Percentiles rank a stretch among this genome's conserved stretches.
Conservation (phyloP, 1,140 invertebrate species). For the Calliphora vicina region DNA sequence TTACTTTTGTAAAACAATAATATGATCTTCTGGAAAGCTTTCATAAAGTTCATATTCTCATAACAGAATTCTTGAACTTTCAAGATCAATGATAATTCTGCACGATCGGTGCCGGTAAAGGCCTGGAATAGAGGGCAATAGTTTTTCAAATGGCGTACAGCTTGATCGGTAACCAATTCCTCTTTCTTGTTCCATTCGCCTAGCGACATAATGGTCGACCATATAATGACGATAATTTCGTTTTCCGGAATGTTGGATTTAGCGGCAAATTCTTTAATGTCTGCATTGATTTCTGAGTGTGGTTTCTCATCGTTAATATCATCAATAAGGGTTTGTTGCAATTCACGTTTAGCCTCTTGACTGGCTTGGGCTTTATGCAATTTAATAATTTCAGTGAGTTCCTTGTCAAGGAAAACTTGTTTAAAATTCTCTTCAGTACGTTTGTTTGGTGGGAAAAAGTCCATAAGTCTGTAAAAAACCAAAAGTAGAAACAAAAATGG, state of each 20-base stretch:
- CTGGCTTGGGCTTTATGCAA: constrained; percentile 90
- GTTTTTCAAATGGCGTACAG: constrained; percentile 86
- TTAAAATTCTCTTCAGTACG: constrained; percentile 89
- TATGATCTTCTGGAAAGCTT: constrained; percentile 97
- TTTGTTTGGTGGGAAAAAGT: constrained; percentile 93
- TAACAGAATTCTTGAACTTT: constrained; percentile 98
- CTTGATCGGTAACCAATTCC: constrained; percentile 93
- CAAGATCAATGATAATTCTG: constrained; percentile 86
- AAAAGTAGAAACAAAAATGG: too few relatives aligned
- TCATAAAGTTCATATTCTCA: constrained; percentile 99
- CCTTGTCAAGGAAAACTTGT: constrained; percentile 83
- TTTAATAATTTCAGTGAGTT: constrained; percentile 86
- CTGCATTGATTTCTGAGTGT: constrained; percentile 80
- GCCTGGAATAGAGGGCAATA: constrained; percentile 87
- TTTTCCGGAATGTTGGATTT: constrained; percentile 86
- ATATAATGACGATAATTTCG: constrained; percentile 86
- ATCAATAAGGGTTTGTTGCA: constrained; percentile 79
- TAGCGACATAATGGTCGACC: constrained; percentile 91
- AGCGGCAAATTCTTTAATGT: constrained; percentile 85
- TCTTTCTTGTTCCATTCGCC: constrained; percentile 99
- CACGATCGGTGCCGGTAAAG: constrained; percentile 82
- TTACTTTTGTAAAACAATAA: constrained; percentile 94
- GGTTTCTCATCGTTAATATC: constrained; percentile 84
- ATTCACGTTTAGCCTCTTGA: constrained; percentile 82
- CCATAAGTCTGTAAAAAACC: constrained; percentile 88